A percentile compares a stretch with the other conserved stretches of the same genome.
Evolutionary conservation across 2,797 vertebrate species (phyloP).

Genomic region (Brachyalestes nurse): DNA sequence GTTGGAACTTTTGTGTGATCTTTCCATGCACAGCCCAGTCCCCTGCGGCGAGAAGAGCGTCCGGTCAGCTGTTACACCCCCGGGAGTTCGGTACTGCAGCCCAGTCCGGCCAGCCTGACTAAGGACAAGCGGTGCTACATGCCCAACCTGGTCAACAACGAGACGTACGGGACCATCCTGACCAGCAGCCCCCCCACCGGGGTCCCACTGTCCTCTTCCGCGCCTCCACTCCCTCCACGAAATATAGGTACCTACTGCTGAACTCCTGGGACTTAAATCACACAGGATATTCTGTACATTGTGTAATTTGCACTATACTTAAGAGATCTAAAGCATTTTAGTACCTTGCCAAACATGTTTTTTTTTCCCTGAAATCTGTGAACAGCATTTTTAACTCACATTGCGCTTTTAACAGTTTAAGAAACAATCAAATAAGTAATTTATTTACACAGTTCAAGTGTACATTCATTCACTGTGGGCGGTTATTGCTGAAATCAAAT

Average conservation of each 20-base stretch:
- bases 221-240: slow-evolving; percentile 92
- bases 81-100: slow-evolving; percentile 79
- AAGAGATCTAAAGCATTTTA: too few relatives aligned
- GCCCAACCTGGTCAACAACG: slow-evolving; percentile 93
- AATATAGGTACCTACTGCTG: slow-evolving; percentile 83
- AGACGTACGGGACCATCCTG: slow-evolving; percentile 94
- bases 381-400: too few relatives aligned
- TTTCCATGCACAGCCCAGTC: slow-evolving; percentile 84
- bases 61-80: slow-evolving; percentile 92
- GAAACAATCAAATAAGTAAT: too few relatives aligned
- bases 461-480: too few relatives aligned
- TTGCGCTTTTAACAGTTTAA: too few relatives aligned
- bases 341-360: too few relatives aligned
- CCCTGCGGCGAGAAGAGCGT: slow-evolving; percentile 92
- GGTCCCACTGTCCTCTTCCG: slow-evolving; percentile 67
- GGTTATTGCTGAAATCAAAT: too few relatives aligned
- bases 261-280: slow-evolving; percentile 47
- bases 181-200: slow-evolving; percentile 73
- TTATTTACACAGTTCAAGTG: too few relatives aligned
- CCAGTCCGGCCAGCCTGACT: slow-evolving; percentile 71
- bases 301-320: not conserved
- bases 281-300: not conserved
- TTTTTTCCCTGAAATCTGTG: too few relatives aligned
- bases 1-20: not conserved
- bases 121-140: slow-evolving; percentile 86